Evolutionary conservation across 1,140 invertebrate genomes (phyloP).

Genomic region (Drosophila neocordata): DNA sequence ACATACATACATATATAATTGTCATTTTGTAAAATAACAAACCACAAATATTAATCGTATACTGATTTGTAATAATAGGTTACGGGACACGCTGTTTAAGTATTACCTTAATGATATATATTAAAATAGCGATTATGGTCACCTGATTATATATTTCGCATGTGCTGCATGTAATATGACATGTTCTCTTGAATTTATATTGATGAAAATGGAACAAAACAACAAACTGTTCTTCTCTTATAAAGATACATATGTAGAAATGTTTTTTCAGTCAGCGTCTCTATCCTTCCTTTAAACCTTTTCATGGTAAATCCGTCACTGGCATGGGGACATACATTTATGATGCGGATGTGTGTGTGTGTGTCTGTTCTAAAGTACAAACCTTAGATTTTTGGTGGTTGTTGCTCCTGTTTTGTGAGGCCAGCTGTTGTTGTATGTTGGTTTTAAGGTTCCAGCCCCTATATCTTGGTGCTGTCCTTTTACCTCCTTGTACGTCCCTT

Average conservation of each 20-base stretch:
- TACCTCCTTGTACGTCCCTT: background rate
- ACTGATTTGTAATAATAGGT: background rate
- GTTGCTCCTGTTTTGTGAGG: slow-evolving; percentile 62
- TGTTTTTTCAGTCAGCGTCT: too few relatives aligned
- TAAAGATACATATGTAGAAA: too few relatives aligned
- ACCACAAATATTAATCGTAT: background rate
- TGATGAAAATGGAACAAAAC: too few relatives aligned
- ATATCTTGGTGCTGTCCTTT: slow-evolving; percentile 18
- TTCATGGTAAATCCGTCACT: too few relatives aligned
- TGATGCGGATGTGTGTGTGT: background rate
- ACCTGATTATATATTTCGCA: too few relatives aligned
- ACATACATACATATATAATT: too few relatives aligned
- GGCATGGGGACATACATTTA: background rate
- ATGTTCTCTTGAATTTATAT: too few relatives aligned
- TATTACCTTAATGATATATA: too few relatives aligned
- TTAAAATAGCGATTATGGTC: too few relatives aligned
- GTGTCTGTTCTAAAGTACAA: background rate
- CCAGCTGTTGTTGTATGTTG: slow-evolving; percentile 60
- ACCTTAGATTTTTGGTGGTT: slow-evolving; percentile 53
- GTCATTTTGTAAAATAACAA: background rate
- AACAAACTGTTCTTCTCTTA: too few relatives aligned
- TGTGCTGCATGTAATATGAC: too few relatives aligned
- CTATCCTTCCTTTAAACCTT: background rate
- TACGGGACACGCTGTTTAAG: background rate
- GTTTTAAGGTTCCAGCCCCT: slow-evolving; percentile 29